Base-by-base conservation (phyloP, 2,113 vertebrate genomes). In the Hippocampus barbouri region DNA sequence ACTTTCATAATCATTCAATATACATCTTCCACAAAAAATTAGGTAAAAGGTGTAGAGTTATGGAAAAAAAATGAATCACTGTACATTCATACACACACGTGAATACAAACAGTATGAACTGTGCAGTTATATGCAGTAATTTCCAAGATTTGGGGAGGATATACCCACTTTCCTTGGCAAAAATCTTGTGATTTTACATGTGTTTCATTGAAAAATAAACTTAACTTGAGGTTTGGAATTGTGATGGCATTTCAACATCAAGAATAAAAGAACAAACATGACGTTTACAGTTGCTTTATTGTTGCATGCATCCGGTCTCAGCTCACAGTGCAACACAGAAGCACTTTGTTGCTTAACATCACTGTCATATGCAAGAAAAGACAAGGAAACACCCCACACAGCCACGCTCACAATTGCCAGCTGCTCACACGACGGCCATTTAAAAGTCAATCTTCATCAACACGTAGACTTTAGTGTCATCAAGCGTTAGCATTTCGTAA, bases 401-500 rank as follows among this genome's bases (percentile, higher is more conserved):
- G 90, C 90, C 88, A 76, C 85, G 73, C 71, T 69, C 85, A 83
- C 78, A 71, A 74, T 63, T 69, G 66, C 70, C 60, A 79, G 60
- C 11, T 34, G 80, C 67, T 70, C 66, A 70, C 77, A 72, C 71
- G 89, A 90, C 85, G 85, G 89, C 89, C 86, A 87, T 10, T 59
- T 59, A 27, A 59, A 25, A 59, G 25, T 60, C 56, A 23, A 27
- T 57, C 15, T 16, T 60, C 27, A 60, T 56, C 18, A 11, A 60
- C 57, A 60, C 57, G 25, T 25, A 11, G 23, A 57, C 54, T n/a
- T 84, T 77, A 85, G 90, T 85, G 83, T 76, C 89, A 80, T 84
- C 89, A 88, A 92, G 90, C 88, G 83, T 91, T 88, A 87, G 90
- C 85, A 72, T 80, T 89, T 91, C 91, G 86, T 94, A 90, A 95